These are phyloP conservation scores for Leptopilina syphax DNA, from an alignment of 2,888 invertebrate genomes.

Conservation along the genomic window DNA sequence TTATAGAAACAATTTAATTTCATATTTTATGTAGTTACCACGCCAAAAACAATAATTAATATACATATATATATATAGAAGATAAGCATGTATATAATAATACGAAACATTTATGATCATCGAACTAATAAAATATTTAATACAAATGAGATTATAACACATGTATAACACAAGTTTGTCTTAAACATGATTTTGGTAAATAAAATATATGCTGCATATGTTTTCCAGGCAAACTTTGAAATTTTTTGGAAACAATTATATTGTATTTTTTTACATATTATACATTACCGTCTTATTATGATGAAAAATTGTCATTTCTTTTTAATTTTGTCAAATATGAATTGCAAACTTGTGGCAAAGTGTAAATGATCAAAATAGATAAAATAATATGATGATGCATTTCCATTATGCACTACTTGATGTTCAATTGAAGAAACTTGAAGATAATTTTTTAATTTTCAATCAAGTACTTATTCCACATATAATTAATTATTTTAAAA, in stretches of 20 bases:
- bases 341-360: neutral
- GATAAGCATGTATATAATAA: slow-evolving; percentile 38
- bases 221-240: too few relatives aligned
- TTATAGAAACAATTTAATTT: slow-evolving; percentile 64
- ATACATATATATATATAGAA: neutral
- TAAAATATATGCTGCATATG: too few relatives aligned
- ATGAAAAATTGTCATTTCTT: neutral
- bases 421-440: neutral
- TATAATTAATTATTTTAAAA: slow-evolving; percentile 1
- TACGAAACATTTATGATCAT: slow-evolving; percentile 21
- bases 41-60: slow-evolving; percentile 68
- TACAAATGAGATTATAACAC: neutral
- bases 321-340: neutral
- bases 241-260: too few relatives aligned
- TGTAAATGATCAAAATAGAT: too few relatives aligned
- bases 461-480: neutral
- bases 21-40: slow-evolving; percentile 72
- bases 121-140: slow-evolving; percentile 30
- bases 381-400: too few relatives aligned
- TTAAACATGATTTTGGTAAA: neutral
- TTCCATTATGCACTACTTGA: neutral
- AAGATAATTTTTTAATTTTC: neutral
- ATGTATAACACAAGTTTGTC: neutral
- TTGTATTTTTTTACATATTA: too few relatives aligned
- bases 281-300: too few relatives aligned